These are phyloP conservation scores for Centrocercus urophasianus DNA, from an alignment of 2,113 vertebrate genomes.

Conservation along the genomic window DNA sequence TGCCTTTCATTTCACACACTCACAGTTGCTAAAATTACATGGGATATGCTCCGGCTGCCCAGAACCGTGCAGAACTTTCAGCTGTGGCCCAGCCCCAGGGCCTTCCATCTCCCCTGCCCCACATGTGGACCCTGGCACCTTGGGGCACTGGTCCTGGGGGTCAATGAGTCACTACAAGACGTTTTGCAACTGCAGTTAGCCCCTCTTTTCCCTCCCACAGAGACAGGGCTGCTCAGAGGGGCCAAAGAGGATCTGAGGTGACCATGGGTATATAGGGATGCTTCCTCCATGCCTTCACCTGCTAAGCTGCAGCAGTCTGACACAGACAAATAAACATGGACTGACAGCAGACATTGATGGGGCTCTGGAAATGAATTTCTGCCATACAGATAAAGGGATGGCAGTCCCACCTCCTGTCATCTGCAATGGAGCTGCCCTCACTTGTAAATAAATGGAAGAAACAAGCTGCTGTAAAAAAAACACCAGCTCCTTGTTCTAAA, in stretches of 20 bases:
- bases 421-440: background rate
- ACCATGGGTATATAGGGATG: background rate
- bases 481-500: background rate
- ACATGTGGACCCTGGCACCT: background rate
- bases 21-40: conserved; percentile 58
- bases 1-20: conserved; percentile 61
- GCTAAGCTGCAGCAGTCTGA: background rate
- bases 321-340: background rate
- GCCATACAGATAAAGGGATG: background rate
- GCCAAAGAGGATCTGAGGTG: conserved; percentile 7
- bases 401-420: background rate
- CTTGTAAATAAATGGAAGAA: background rate
- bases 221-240: background rate
- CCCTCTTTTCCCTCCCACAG: background rate
- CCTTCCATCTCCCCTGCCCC: background rate
- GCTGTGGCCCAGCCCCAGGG: background rate
- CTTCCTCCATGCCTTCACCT: background rate
- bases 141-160: background rate
- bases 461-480: background rate
- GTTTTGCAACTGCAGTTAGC: background rate
- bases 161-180: conserved; percentile 11
- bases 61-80: conserved; percentile 20
- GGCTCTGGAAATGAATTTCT: background rate
- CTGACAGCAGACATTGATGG: background rate
- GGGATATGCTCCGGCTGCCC: background rate